Conservation (phyloP, 2,113 vertebrate genomes). For the Vulpes vulpes region DNA sequence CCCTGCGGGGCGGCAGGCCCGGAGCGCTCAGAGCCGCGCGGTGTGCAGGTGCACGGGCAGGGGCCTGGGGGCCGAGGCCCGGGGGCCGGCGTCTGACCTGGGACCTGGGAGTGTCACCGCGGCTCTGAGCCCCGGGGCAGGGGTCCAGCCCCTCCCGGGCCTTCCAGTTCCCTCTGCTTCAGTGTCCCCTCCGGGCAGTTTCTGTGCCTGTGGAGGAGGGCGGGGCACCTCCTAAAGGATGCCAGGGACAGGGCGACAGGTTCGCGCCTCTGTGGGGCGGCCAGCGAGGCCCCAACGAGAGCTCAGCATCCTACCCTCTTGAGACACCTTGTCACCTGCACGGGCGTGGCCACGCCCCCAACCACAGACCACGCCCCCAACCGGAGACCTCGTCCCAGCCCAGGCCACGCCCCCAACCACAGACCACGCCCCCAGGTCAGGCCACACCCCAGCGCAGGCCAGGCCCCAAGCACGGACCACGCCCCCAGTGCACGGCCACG, state of each 20-base stretch:
- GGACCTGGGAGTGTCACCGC: no score
- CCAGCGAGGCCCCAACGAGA: neutral
- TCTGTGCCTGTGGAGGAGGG: neutral
- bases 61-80: rapidly evolving
- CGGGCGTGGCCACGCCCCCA: neutral
- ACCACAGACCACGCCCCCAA: no score
- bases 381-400: no score
- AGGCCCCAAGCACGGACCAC: no score
- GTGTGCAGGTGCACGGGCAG: neutral
- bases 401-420: no score
- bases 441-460: no score
- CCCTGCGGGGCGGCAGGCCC: rapidly evolving
- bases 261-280: neutral
- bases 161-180: no score
- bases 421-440: no score
- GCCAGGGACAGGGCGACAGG: neutral
- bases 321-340: neutral
- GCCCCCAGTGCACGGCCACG: no score
- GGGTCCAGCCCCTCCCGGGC: neutral
- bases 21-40: rapidly evolving
- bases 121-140: no score
- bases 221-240: neutral
- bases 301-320: no score
- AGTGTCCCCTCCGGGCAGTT: neutral
- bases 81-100: neutral